A percentile compares a stretch with the other conserved stretches of the same genome.
Conservation (phyloP, 2,888 invertebrate species). For the Drosophila rellima region DNA sequence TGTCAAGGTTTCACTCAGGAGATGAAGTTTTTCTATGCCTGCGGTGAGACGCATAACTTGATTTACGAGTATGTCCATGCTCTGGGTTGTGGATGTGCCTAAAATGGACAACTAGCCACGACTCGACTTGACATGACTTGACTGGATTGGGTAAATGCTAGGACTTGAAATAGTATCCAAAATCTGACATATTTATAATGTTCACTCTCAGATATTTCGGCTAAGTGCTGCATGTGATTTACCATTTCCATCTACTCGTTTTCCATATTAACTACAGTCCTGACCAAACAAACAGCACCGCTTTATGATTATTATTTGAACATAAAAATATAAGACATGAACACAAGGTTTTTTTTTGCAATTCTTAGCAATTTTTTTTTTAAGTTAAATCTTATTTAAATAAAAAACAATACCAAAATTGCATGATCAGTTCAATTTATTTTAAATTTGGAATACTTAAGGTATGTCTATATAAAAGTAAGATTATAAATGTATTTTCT, state of each 20-base stretch:
- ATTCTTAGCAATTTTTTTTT: background rate
- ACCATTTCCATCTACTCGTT: background rate
- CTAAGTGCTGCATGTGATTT: conserved; percentile 1
- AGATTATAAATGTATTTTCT: too few relatives aligned
- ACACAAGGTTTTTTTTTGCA: background rate
- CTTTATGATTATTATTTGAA: background rate
- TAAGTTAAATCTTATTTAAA: too few relatives aligned
- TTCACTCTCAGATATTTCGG: background rate
- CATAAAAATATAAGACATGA: too few relatives aligned
- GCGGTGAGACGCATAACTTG: conserved; percentile 51
- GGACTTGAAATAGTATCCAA: conserved; percentile 26
- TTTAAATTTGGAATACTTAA: too few relatives aligned
- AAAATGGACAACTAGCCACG: conserved; percentile 22
- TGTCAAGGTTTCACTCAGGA: conserved; percentile 49
- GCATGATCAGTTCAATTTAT: too few relatives aligned
- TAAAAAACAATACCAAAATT: too few relatives aligned
- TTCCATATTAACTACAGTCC: background rate
- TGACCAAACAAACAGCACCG: background rate
- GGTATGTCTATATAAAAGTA: too few relatives aligned
- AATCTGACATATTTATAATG: conserved; percentile 43
- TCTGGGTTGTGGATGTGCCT: background rate
- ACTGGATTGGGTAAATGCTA: conserved; percentile 30
- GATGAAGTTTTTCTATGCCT: conserved; percentile 31
- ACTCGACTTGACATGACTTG: conserved; percentile 2
- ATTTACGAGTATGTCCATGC: conserved; percentile 38